Conservation (phyloP, 2,888 invertebrate genomes). For the Xestia c-nigrum region DNA sequence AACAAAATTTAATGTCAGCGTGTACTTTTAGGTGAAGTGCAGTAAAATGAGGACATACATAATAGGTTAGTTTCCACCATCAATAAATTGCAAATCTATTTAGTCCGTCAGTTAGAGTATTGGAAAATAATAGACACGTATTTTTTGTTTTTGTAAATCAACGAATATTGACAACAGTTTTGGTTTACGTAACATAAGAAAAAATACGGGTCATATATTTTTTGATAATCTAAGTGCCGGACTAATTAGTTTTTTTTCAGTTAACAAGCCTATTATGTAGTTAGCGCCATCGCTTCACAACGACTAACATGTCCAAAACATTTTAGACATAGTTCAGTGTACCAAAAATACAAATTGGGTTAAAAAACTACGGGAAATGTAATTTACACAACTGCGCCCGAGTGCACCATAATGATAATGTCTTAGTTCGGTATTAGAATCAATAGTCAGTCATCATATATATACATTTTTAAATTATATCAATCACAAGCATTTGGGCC, state of each 20-base stretch:
- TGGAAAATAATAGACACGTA: too few relatives aligned
- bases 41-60: background rate
- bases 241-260: too few relatives aligned
- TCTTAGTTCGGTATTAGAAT: background rate
- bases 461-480: background rate
- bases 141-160: too few relatives aligned
- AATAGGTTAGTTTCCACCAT: too few relatives aligned
- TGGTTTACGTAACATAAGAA: too few relatives aligned
- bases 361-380: background rate
- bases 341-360: background rate
- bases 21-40: background rate
- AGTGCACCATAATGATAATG: background rate
- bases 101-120: too few relatives aligned
- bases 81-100: too few relatives aligned
- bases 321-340: background rate
- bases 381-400: background rate
- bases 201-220: too few relatives aligned
- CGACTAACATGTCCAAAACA: background rate
- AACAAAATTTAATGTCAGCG: background rate
- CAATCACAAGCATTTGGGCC: background rate
- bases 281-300: background rate
- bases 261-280: too few relatives aligned
- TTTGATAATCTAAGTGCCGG: too few relatives aligned
- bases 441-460: background rate
- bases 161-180: too few relatives aligned